These are phyloP conservation scores for Diarsia rubi DNA, from an alignment of 2,888 invertebrate genomes.

Conservation along the genomic window DNA sequence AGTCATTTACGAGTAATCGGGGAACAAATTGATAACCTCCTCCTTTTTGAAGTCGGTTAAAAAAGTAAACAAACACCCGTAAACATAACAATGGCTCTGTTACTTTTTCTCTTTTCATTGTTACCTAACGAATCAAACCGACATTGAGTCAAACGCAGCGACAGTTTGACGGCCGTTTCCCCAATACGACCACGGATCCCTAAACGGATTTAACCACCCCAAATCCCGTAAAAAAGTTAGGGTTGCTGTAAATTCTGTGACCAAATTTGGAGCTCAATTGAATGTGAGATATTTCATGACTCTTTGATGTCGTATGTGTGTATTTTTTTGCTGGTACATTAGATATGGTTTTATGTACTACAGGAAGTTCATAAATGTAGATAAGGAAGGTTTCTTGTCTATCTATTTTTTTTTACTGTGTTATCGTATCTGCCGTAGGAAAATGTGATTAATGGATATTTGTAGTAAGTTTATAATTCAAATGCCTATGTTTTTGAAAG, in stretches of 20 bases:
- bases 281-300: conserved; percentile 65
- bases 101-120: neutral
- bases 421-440: neutral
- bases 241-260: conserved; percentile 62
- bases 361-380: conserved; percentile 29
- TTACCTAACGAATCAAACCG: conserved; percentile 16
- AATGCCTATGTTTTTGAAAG: too few relatives aligned
- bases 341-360: conserved; percentile 36
- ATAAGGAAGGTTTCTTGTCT: conserved; percentile 17
- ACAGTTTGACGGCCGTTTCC: conserved; percentile 43
- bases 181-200: conserved; percentile 41
- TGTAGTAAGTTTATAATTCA: neutral
- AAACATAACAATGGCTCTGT: neutral
- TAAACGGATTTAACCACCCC: conserved; percentile 62
- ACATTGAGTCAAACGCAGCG: conserved; percentile 29
- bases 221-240: conserved; percentile 65
- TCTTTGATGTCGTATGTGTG: conserved; percentile 49
- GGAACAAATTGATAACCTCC: too few relatives aligned
- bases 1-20: too few relatives aligned
- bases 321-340: conserved; percentile 26
- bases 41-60: too few relatives aligned
- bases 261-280: conserved; percentile 67
- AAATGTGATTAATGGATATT: neutral
- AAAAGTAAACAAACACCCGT: neutral
- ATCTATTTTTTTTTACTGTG: neutral